Conservation (phyloP, 2,113 vertebrate species). For the Neoarius graeffei region DNA sequence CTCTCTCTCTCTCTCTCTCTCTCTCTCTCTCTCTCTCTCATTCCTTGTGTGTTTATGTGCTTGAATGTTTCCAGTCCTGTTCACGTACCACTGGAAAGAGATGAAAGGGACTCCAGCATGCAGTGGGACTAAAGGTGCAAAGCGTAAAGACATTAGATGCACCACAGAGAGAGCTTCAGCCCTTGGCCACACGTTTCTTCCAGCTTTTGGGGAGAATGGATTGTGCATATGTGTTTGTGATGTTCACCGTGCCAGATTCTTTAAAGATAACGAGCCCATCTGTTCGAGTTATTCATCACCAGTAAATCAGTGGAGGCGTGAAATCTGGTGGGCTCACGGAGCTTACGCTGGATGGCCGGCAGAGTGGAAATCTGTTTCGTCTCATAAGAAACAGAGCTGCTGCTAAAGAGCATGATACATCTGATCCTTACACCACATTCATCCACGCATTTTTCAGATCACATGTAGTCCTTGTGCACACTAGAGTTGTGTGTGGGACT, state of each 20-base stretch:
- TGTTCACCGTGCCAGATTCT: conserved; percentile 83
- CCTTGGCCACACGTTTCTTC: conserved; percentile 67
- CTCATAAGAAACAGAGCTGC: conserved; percentile 81
- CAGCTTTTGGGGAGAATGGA: conserved; percentile 44
- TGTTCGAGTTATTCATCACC: conserved; percentile 90
- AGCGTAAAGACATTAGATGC: conserved; percentile 54
- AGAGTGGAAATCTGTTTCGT: conserved; percentile 72
- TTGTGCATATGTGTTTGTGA: conserved; percentile 53
- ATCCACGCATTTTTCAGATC: not conserved
- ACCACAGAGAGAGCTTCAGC: conserved; percentile 28
- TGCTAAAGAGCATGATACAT: not conserved
- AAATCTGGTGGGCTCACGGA: conserved; percentile 79
- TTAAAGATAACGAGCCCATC: conserved; percentile 91
- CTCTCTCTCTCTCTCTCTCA: not conserved
- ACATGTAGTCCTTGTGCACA: not conserved
- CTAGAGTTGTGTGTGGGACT: not conserved
- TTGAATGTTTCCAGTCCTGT: conserved; percentile 49
- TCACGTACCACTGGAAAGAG: conserved; percentile 57
- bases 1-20: conserved; percentile 19
- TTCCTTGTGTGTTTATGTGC: conserved; percentile 28
- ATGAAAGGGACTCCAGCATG: conserved; percentile 53
- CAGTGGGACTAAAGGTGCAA: conserved; percentile 52
- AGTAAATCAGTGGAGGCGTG: conserved; percentile 82
- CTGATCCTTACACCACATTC: not conserved
- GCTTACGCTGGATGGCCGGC: conserved; percentile 74